phyloP scores from a whole-genome alignment of 2,888 invertebrate genomes.

The Tanytarsus gracilentus region DNA sequence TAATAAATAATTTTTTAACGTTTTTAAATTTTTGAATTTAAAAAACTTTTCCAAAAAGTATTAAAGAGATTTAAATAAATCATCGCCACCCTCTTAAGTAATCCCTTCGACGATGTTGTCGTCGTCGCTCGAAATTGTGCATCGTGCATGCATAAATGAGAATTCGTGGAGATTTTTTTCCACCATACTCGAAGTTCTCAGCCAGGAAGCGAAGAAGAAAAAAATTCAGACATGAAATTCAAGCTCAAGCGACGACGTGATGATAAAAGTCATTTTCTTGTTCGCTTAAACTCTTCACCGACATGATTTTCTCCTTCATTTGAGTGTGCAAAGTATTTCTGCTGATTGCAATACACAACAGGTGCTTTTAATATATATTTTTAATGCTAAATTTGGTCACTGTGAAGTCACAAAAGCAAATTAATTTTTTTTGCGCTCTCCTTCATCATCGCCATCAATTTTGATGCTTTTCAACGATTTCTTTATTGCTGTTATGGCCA shows the following conservation, averaged over 20 bases:
- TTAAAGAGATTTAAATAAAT: background rate
- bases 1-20: no score
- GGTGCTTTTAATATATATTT: slow-evolving; percentile 3
- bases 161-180: slow-evolving; percentile 15
- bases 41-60: background rate
- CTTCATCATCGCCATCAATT: background rate
- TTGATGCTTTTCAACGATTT: background rate
- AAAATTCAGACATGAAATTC: slow-evolving; percentile 8
- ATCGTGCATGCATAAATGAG: slow-evolving; percentile 17
- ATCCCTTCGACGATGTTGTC: no score
- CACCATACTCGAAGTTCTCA: background rate
- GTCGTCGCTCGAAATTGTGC: background rate
- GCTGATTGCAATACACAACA: slow-evolving; percentile 4
- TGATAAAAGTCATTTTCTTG: slow-evolving; percentile 22
- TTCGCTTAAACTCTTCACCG: background rate
- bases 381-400: background rate
- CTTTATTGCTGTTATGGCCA: slow-evolving; percentile 2
- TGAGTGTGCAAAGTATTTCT: slow-evolving; percentile 1
- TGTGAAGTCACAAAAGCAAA: background rate
- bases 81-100: no score
- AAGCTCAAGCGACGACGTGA: slow-evolving; percentile 16
- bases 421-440: background rate
- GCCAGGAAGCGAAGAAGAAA: background rate
- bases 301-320: slow-evolving; percentile 14
- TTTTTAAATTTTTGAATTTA: background rate